phyloP scores from a whole-genome alignment of 2,113 vertebrate species.

The Oxyura jamaicensis region DNA sequence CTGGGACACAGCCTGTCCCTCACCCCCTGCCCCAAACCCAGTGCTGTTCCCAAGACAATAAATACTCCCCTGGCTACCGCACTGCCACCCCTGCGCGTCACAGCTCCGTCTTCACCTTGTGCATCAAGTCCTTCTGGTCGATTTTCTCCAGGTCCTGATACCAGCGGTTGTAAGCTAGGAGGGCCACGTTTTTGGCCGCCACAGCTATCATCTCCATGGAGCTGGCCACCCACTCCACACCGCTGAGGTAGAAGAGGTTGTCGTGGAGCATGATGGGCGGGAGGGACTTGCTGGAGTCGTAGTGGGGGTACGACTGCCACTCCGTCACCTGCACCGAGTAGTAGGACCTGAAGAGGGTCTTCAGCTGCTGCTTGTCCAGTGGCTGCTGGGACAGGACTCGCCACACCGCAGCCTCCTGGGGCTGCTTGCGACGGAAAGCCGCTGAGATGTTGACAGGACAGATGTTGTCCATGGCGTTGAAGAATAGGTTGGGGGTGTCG shows the following conservation, averaged over 20 bases:
- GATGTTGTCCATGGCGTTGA: slow-evolving; percentile 88
- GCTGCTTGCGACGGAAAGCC: slow-evolving; percentile 91
- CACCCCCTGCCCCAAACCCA: neutral
- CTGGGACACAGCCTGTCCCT: neutral
- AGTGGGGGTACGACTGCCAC: slow-evolving; percentile 89
- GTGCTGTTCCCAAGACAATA: neutral
- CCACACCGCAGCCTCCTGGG: slow-evolving; percentile 93
- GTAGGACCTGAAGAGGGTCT: slow-evolving; percentile 96
- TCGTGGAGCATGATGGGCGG: slow-evolving; percentile 89
- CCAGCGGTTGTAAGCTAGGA: slow-evolving; percentile 95
- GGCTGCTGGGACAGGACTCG: slow-evolving; percentile 89
- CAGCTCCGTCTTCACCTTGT: slow-evolving; percentile 96
- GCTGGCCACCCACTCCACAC: slow-evolving; percentile 93
- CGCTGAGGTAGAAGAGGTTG: slow-evolving; percentile 92
- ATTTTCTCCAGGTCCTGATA: slow-evolving; percentile 91
- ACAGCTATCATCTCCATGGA: slow-evolving; percentile 95
- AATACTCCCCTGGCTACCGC: slow-evolving; percentile 28
- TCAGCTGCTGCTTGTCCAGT: slow-evolving; percentile 88
- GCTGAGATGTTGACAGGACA: slow-evolving; percentile 91
- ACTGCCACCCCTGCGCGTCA: slow-evolving; percentile 53
- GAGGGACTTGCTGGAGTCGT: slow-evolving; percentile 78
- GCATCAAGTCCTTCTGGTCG: slow-evolving; percentile 95
- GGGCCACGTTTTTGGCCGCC: slow-evolving; percentile 94
- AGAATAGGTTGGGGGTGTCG: slow-evolving; percentile 84
- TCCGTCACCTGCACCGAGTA: slow-evolving; percentile 94